These are phyloP conservation scores for Epizoanthus stellaris DNA, from an alignment of 92 coral and sea anemone species.

Conservation along the genomic window DNA sequence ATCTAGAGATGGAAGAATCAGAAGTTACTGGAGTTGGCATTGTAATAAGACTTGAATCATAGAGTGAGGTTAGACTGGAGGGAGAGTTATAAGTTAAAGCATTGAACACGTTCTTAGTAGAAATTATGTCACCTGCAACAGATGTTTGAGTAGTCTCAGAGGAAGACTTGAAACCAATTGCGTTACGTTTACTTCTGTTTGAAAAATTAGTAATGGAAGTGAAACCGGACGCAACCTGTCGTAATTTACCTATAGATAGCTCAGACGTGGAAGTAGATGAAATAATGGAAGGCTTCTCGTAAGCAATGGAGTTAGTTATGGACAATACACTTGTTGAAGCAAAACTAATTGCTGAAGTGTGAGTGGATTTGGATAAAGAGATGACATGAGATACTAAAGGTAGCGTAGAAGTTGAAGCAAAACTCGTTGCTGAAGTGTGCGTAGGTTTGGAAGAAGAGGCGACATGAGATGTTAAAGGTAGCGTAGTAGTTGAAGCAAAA, in stretches of 20 bases:
- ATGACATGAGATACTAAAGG: neutral
- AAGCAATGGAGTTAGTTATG: neutral
- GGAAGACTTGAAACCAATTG: neutral
- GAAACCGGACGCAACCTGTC: neutral
- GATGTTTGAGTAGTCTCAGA: neutral
- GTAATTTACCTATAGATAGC: neutral
- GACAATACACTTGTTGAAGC: constrained; percentile 7
- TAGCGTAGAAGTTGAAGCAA: no score
- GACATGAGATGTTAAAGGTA: no score
- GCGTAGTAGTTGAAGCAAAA: no score
- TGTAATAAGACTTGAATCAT: no score
- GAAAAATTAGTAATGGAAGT: neutral
- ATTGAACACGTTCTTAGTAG: no score
- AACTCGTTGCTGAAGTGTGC: no score
- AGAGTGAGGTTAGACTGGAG: no score
- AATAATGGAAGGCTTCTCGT: neutral
- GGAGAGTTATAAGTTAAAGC: no score
- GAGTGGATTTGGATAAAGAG: neutral
- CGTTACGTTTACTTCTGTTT: neutral
- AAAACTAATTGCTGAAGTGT: neutral
- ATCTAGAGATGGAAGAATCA: no score
- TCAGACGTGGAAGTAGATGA: neutral
- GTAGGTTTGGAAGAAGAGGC: no score
- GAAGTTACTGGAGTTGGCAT: no score
- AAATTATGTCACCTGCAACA: no score